Evolutionary conservation across 2,888 invertebrate species (phyloP), one percentile per base, ranked within the genome.

Genomic region (Ethmia dodecea): DNA sequence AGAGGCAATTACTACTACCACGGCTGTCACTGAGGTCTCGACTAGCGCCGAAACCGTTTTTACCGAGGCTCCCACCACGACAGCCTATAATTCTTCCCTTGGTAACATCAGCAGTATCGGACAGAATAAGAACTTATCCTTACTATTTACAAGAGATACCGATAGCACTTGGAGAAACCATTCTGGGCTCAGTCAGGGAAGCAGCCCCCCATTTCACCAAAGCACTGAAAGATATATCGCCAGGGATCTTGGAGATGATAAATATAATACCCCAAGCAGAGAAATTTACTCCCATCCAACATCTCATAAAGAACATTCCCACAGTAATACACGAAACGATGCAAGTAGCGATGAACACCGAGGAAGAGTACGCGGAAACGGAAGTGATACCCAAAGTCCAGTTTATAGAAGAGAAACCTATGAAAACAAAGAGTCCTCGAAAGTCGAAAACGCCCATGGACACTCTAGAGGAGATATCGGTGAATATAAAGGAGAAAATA

Each of bases 61-160:
- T 67, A 37, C 49, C 65, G 38, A 63, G 63, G 35, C 58, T 83
- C 14, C 77, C 77, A 28, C 78, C 81, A 30, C 66, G 68, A 36
- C 70, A 60, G 15, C 81, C 84, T 11, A 69, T 83, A 31, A 55
- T 83, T 40, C 62, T 83, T 11, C 80, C 84, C 2, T 53, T 79
- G 39, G 67, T 86, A 45, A 86, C 84, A 16, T 75, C 79, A 43
- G 77, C 74, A 33, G 63, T 84, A 20, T 75, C 86, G 38, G 77
- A 86, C 66, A 63, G 70, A 42, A 83, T 86, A 69, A 70, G 83
- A 60, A 66, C 80, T 13, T 83, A 83, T 54, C 86, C 84, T 2
- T 75, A 84, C 37, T 84, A 84, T 57, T 71, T 86, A 38, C 81
- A 83, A 71, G 84, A 86, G 64, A 84, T 86, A 52, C 86, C 86